phyloP scores from a whole-genome alignment of 2,797 vertebrate genomes.

The Ctenochaetus hawaiiensis region DNA sequence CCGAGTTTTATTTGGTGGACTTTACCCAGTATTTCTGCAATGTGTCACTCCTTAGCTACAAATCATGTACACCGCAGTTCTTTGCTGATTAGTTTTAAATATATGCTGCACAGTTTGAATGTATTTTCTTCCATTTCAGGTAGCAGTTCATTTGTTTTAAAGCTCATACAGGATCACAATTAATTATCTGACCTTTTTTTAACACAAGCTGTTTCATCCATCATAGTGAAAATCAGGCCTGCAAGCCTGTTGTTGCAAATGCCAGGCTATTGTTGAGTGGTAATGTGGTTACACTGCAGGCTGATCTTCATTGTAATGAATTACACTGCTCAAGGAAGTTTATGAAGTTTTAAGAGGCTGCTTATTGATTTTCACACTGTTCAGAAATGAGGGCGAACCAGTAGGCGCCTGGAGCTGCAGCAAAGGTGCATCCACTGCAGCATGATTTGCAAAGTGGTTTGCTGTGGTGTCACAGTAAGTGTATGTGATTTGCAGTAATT shows the following conservation, averaged over 20 bases:
- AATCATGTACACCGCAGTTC: not conserved
- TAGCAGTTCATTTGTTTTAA: conserved; percentile 6
- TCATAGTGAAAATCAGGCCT: conserved; percentile 29
- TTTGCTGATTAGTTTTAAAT: not conserved
- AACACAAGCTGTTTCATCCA: conserved; percentile 28
- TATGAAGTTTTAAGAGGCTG: conserved; percentile 28
- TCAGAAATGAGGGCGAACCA: conserved; percentile 39
- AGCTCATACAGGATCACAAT: conserved; percentile 13
- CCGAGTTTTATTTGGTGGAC: not conserved
- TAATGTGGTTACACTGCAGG: conserved; percentile 38
- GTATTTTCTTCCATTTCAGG: not conserved
- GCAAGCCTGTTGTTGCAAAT: conserved; percentile 21
- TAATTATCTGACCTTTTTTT: conserved; percentile 18
- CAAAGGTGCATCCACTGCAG: conserved; percentile 7
- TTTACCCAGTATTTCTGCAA: not conserved
- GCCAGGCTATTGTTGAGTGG: conserved; percentile 2
- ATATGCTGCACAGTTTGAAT: not conserved
- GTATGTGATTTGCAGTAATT: not conserved
- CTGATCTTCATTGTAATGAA: conserved; percentile 35
- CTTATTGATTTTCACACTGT: conserved; percentile 58
- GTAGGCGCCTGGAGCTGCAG: conserved; percentile 4
- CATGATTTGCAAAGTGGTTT: not conserved
- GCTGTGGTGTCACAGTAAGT: not conserved
- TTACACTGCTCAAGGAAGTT: conserved; percentile 31
- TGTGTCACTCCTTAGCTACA: not conserved